Evolutionary conservation across 2,888 invertebrate genomes (phyloP), one percentile per base, ranked within the genome.

Genomic region (Clitarchus hookeri): DNA sequence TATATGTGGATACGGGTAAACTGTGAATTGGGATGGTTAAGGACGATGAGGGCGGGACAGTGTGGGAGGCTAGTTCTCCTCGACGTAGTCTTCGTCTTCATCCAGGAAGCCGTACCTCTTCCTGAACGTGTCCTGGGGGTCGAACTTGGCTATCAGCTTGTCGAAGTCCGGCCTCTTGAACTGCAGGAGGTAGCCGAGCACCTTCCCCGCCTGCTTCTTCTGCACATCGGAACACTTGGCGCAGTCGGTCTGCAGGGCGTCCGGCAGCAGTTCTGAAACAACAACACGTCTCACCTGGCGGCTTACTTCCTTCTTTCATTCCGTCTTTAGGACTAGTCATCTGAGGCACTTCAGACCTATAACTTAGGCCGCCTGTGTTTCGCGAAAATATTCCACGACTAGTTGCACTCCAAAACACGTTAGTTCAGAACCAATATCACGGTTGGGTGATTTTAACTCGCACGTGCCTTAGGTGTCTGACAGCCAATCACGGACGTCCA

Each of bases 241-340:
- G 85, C 90, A 90, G 54, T 90, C 89, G 8, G 89, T 89, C 53
- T 87, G 80, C 44, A 90, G 87, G 0, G 89, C 90, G 44, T 90
- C 89, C 11, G 90, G 89, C 53, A 90, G 88, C 54, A 88, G 84
- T 13, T 88, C 89, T 90, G 88, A 8, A 87, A 88, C 65, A 65
- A 65, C 65, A 65, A 65, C 65, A n/a, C 36, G 2, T 36, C 36
- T 36, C 4, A 36, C n/a, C n/a, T n/a, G 36, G 1, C 4, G 4
- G 36, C 36, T 36, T 36, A 36, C 4, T 36, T 36, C 36, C 36
- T 36, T 36, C 36, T 36, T 36, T 36, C 36, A 36, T 36, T 36
- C 36, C 4, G 36, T 36, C 36, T 36, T 36, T 36, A 4, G 2
- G 36, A 36, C 36, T 36, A 36, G 1, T 23, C n/a, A 65, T 19